Percentiles rank a stretch among this genome's conserved stretches.
Evolutionary conservation across 1,140 invertebrate genomes (phyloP).

Genomic region (Chironomus tepperi): DNA sequence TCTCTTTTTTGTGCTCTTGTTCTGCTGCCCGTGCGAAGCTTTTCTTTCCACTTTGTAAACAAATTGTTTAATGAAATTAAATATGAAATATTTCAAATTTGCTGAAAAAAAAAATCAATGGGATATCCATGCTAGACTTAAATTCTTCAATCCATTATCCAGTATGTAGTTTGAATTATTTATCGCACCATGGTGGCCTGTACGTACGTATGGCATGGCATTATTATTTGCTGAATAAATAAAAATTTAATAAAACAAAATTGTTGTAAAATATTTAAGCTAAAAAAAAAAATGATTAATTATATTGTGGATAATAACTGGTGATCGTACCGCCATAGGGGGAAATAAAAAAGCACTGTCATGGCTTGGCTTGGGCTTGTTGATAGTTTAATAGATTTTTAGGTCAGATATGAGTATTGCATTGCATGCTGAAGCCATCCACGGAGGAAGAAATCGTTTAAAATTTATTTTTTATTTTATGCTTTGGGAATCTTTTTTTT

Average conservation of each 20-base stretch:
- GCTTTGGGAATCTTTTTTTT: no score
- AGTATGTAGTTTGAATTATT: not conserved
- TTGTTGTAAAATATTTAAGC: not conserved
- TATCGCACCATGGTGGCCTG: not conserved
- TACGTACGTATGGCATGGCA: not conserved
- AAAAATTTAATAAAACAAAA: slow-evolving; percentile 24
- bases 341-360: not conserved
- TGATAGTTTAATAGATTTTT: slow-evolving; percentile 8
- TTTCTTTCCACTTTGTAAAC: not conserved
- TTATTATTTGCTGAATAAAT: slow-evolving; percentile 21
- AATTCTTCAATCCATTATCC: not conserved
- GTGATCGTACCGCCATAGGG: not conserved
- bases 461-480: no score
- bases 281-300: slow-evolving; percentile 18
- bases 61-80: not conserved
- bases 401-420: not conserved
- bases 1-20: not conserved
- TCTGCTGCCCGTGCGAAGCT: no score
- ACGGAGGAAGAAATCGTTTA: no score
- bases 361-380: not conserved
- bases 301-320: not conserved
- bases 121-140: no score
- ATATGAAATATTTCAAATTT: not conserved
- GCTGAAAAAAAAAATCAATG: not conserved
- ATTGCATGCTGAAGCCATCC: no score